These are phyloP conservation scores for Geotrupes spiniger DNA, from an alignment of 2,888 invertebrate genomes.

Conservation along the genomic window DNA sequence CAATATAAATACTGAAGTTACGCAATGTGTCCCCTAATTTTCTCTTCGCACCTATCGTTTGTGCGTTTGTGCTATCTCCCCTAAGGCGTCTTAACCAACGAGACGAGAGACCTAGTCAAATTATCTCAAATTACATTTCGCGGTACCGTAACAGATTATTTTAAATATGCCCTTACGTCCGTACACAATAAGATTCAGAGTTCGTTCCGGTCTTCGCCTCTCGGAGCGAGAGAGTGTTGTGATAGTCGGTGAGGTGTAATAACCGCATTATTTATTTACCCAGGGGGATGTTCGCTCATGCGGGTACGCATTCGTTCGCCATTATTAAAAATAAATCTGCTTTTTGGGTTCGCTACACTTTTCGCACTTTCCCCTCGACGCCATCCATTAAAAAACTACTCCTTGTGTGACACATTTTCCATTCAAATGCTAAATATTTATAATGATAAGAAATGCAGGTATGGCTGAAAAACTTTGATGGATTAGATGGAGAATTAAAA, in stretches of 20 bases:
- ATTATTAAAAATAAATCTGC: slow-evolving; percentile 49
- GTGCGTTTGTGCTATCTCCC: slow-evolving; percentile 40
- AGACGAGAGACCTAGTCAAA: slow-evolving; percentile 46
- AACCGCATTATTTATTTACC: slow-evolving; percentile 51
- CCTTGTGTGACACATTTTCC: too few relatives aligned
- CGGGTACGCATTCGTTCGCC: slow-evolving; percentile 44
- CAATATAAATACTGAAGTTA: background rate
- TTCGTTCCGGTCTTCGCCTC: slow-evolving; percentile 6
- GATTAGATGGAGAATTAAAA: too few relatives aligned
- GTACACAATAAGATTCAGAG: slow-evolving; percentile 8
- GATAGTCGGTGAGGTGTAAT: slow-evolving; percentile 47
- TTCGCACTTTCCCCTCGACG: background rate
- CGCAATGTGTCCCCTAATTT: slow-evolving; percentile 22
- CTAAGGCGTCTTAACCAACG: slow-evolving; percentile 46
- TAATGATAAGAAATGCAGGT: too few relatives aligned
- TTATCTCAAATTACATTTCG: slow-evolving; percentile 46
- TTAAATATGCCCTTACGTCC: slow-evolving; percentile 1
- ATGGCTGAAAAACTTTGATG: too few relatives aligned
- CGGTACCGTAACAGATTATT: slow-evolving; percentile 20
- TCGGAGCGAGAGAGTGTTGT: slow-evolving; percentile 24
- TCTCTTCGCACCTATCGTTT: slow-evolving; percentile 38
- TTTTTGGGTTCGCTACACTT: slow-evolving; percentile 23
- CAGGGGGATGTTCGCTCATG: slow-evolving; percentile 42
- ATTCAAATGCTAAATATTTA: too few relatives aligned
- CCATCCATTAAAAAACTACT: background rate